Conservation (phyloP, 2,888 invertebrate species). For the Agonopterix subpropinquella region DNA sequence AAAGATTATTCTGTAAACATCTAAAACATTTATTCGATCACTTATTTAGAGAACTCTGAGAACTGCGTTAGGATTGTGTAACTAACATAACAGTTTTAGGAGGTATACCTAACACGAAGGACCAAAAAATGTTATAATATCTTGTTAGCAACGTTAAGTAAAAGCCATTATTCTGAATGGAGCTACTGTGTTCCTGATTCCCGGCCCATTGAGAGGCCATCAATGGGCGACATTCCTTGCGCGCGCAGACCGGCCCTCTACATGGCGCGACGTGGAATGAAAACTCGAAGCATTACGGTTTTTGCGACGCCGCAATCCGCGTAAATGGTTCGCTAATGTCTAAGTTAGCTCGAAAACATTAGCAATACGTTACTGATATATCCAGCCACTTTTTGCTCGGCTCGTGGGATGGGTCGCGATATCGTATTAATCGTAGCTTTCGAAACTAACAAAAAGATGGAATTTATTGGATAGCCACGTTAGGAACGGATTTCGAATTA, state of each 20-base stretch:
- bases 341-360: neutral
- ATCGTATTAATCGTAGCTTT: neutral
- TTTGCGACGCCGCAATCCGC: neutral
- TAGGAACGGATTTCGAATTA: too few species aligned
- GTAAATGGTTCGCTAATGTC: neutral
- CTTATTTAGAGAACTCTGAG: too few species aligned
- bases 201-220: conserved; percentile 16
- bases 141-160: neutral
- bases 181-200: neutral
- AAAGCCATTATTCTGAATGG: conserved; percentile 5
- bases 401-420: neutral
- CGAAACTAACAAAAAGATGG: too few species aligned
- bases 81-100: too few species aligned
- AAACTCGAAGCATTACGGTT: conserved; percentile 15
- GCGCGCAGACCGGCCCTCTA: conserved; percentile 28
- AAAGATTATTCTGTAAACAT: too few species aligned
- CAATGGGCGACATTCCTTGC: conserved; percentile 39
- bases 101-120: too few species aligned
- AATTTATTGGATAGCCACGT: too few species aligned
- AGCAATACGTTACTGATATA: neutral
- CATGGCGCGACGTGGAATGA: conserved; percentile 29
- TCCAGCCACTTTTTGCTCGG: neutral
- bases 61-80: too few species aligned
- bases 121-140: too few species aligned
- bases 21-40: too few species aligned